Evolutionary conservation across 2,113 vertebrate genomes (phyloP).

Genomic region (Menura novaehollandiae): DNA sequence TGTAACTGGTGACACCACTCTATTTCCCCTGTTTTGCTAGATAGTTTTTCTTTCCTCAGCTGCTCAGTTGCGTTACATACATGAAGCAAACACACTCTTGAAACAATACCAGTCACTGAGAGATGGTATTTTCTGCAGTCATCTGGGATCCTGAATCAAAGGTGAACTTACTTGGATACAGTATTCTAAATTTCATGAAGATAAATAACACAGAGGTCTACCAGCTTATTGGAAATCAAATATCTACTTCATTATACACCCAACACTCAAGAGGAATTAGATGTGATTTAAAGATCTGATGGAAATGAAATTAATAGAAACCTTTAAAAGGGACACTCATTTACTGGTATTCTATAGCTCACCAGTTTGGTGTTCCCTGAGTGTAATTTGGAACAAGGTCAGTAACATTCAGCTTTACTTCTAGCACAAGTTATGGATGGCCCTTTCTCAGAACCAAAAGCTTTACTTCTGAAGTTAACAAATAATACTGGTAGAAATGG

Average conservation of each 20-base stretch:
- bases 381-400: neutral
- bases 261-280: neutral
- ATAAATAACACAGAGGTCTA: neutral
- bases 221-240: neutral
- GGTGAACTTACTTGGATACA: neutral
- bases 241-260: neutral
- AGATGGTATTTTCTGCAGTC: neutral
- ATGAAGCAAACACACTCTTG: neutral
- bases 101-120: neutral
- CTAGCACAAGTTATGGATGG: neutral
- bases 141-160: neutral
- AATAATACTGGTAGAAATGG: neutral
- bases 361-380: neutral
- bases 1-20: neutral
- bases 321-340: neutral
- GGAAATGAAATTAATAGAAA: neutral
- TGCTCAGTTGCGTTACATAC: neutral
- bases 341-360: neutral
- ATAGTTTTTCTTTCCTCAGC: neutral
- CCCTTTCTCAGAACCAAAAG: neutral
- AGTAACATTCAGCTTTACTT: neutral
- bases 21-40: neutral
- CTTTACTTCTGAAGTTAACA: neutral
- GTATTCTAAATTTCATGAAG: neutral
- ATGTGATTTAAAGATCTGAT: neutral